phyloP scores from a whole-genome alignment of 1,140 invertebrate species.

The Diorhabda elongata region DNA sequence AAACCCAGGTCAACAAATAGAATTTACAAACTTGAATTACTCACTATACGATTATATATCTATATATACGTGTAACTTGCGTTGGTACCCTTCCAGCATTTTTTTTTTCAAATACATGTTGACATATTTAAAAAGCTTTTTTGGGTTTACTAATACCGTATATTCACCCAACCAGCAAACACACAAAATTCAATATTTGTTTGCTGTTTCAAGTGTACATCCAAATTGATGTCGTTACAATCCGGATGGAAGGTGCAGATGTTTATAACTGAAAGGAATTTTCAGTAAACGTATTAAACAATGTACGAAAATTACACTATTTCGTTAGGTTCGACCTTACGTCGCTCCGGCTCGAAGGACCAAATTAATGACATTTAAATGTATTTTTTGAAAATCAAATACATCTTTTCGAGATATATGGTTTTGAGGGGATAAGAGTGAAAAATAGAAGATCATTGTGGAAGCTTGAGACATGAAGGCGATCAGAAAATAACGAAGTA shows the following conservation, averaged over 20 bases:
- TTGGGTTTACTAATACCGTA: slow-evolving; percentile 35
- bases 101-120: slow-evolving; percentile 24
- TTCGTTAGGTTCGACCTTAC: too few species aligned
- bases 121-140: slow-evolving; percentile 40
- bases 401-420: too few species aligned
- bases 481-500: too few species aligned
- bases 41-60: slow-evolving; percentile 22
- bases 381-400: too few species aligned
- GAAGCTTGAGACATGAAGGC: too few species aligned
- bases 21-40: slow-evolving; percentile 27
- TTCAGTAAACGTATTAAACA: too few species aligned
- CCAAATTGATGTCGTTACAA: slow-evolving; percentile 33
- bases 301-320: too few species aligned
- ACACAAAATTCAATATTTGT: slow-evolving; percentile 17
- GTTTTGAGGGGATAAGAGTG: too few species aligned
- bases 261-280: slow-evolving; percentile 7
- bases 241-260: slow-evolving; percentile 32
- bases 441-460: too few species aligned
- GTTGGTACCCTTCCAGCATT: slow-evolving; percentile 43
- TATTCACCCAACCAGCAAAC: neutral
- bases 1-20: slow-evolving; percentile 3
- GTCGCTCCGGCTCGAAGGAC: too few species aligned
- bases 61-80: slow-evolving; percentile 21
- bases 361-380: too few species aligned
- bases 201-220: slow-evolving; percentile 28